Conservation (phyloP, 2,888 invertebrate species). For the Lobophora halterata region DNA sequence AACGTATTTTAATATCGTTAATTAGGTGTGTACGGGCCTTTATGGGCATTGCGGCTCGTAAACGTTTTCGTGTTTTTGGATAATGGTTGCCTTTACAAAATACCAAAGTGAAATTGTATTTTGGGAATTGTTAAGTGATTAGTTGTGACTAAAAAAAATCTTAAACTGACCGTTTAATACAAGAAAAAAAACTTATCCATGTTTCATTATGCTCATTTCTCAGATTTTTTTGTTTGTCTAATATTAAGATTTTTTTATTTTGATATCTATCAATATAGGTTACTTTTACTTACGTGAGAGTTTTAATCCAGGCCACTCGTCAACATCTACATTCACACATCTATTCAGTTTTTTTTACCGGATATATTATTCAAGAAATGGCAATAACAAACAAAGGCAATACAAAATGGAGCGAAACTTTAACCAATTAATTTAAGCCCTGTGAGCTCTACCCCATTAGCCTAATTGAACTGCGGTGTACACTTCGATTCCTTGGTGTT, state of each 20-base stretch:
- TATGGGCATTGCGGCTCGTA: constrained; percentile 45
- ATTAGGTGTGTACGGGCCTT: constrained; percentile 73
- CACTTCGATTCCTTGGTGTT: constrained; percentile 76
- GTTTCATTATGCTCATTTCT: no score
- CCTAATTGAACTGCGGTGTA: constrained; percentile 80
- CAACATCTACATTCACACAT: no score
- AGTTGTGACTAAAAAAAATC: constrained; percentile 5
- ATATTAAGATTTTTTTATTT: no score
- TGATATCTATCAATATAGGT: no score
- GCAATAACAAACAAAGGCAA: constrained; percentile 72
- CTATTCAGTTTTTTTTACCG: no score
- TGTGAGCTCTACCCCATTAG: constrained; percentile 78
- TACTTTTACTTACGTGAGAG: no score
- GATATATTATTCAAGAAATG: constrained; percentile 57
- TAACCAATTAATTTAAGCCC: constrained; percentile 80
- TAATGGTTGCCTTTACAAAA: constrained; percentile 43
- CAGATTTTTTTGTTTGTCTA: no score
- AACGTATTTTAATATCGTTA: constrained; percentile 79
- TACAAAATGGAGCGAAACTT: constrained; percentile 72
- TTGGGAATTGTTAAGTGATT: constrained; percentile 29
- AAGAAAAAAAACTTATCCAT: no score
- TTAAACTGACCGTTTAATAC: background rate
- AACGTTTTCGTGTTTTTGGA: constrained; percentile 40
- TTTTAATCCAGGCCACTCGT: no score
- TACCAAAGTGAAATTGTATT: constrained; percentile 34